These are phyloP conservation scores for Notocelia uddmanniana DNA, from an alignment of 2,888 invertebrate genomes.

Conservation along the genomic window DNA sequence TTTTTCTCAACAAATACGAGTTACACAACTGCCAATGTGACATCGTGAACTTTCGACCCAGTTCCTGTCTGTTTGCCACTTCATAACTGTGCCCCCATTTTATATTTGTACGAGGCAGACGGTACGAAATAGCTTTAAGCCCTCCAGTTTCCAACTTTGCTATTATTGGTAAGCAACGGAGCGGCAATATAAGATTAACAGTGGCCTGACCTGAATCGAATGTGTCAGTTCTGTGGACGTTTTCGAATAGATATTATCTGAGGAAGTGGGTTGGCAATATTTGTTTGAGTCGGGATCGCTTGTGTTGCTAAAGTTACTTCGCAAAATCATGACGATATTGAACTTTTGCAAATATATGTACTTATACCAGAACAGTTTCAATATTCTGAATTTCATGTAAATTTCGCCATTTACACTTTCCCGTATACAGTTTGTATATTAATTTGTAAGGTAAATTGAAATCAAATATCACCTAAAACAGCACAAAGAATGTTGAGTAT, in stretches of 20 bases:
- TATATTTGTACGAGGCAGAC: slow-evolving; percentile 30
- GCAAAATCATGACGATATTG: background rate
- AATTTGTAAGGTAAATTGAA: no score
- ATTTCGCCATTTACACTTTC: no score
- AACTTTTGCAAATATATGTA: no score
- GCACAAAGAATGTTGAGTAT: no score
- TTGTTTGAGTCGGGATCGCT: background rate
- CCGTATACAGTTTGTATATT: no score
- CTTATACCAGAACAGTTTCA: no score
- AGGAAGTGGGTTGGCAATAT: background rate
- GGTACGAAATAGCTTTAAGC: slow-evolving; percentile 18
- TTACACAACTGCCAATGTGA: slow-evolving; percentile 9
- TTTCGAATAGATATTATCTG: background rate
- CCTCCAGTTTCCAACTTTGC: background rate
- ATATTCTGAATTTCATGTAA: no score
- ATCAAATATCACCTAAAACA: no score
- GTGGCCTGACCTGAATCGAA: slow-evolving; percentile 62
- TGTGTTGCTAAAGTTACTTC: background rate
- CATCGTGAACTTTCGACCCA: slow-evolving; percentile 28
- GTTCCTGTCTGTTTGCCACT: slow-evolving; percentile 3
- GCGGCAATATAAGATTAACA: slow-evolving; percentile 55
- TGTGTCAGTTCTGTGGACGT: slow-evolving; percentile 54
- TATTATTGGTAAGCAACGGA: slow-evolving; percentile 16
- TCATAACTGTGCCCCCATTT: slow-evolving; percentile 3
- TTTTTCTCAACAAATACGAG: background rate